Evolutionary conservation across 2,888 invertebrate genomes (phyloP), one percentile per base, ranked within the genome.

Genomic region (Diploptera punctata): DNA sequence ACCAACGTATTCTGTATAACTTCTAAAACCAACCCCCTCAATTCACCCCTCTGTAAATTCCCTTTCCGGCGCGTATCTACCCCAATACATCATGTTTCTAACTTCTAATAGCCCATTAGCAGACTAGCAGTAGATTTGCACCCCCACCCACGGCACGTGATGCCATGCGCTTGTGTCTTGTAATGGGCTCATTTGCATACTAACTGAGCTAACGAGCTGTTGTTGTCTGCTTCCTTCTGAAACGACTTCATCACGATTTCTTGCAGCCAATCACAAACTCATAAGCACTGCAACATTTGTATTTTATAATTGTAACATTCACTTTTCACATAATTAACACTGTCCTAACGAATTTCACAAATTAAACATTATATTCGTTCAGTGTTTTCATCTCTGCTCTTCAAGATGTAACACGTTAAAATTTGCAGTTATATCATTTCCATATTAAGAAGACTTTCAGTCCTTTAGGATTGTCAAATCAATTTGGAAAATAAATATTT

Each of bases 171-270:
- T 29, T 57, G 57, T 57, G 65, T 65, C 65, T 65, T 65, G 47
- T 65, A 65, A 65, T 65, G 65, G 65, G 65, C 65, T 65, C 65
- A 65, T 65, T 65, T 65, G 65, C 65, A 65, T 65, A 65, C 65
- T 65, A 65, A 65, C 65, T 65, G 24, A 24, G 18, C 65, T 65
- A 65, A 65, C 65, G 65, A 65, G 65, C 47, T 65, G 24, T 10
- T 26, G 18, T 57, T 57, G 57, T 29, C 26, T 57, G 57, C 29
- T 29, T 57, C 57, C 57, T 57, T 24, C 65, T 65, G 65, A 65
- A 65, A 24, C 65, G 65, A 44, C 65, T 65, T 65, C 65, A 47
- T 65, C 65, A 65, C 44, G 65, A 65, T 65, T 47, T 65, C 62
- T 65, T 47, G 65, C n/a, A 65, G 65, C 65, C 65, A 65, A 65